phyloP scores from a whole-genome alignment of 2,113 vertebrate genomes.

The Tauraco erythrolophus region DNA sequence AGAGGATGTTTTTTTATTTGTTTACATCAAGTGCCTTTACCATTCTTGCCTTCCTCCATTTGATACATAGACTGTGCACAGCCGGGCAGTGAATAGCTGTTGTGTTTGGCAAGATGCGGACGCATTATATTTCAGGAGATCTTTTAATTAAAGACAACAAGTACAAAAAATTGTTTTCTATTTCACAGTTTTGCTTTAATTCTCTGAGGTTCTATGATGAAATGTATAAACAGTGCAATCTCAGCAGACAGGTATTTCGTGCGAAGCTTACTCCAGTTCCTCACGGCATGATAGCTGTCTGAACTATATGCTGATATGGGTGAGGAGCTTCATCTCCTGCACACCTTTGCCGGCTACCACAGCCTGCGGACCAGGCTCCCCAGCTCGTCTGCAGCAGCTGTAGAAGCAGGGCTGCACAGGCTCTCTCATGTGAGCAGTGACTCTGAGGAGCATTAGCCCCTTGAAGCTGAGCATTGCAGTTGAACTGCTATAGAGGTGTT shows the following conservation, averaged over 20 bases:
- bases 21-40: background rate
- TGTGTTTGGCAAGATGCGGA: background rate
- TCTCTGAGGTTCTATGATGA: background rate
- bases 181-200: slow-evolving; percentile 46
- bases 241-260: slow-evolving; percentile 34
- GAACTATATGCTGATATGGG: background rate
- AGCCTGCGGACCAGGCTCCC: background rate
- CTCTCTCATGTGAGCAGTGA: background rate
- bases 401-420: background rate
- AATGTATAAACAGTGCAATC: background rate
- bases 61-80: background rate
- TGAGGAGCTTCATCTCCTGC: background rate
- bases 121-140: background rate
- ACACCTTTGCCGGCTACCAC: background rate
- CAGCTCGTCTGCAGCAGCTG: background rate
- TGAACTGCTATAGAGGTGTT: background rate
- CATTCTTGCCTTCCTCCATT: background rate
- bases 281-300: background rate
- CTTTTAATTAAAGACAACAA: slow-evolving; percentile 35
- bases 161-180: background rate
- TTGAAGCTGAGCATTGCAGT: background rate
- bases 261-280: background rate
- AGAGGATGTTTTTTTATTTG: background rate
- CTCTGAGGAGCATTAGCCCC: no score
- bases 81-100: background rate